phyloP scores from a whole-genome alignment of 2,797 vertebrate genomes.

The Enteromius paludinosus region DNA sequence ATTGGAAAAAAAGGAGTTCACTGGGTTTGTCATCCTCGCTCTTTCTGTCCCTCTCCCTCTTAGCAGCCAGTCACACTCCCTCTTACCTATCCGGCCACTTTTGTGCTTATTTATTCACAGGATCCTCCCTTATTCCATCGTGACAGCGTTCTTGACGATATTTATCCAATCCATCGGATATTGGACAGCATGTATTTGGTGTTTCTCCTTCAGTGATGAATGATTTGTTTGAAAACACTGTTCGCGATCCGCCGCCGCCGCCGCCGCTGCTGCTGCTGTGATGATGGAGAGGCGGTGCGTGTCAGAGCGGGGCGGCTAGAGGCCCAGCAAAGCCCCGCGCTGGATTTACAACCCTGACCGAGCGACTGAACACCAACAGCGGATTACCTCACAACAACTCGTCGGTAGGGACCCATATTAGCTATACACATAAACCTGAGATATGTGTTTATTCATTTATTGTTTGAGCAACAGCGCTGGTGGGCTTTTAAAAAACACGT shows the following conservation, averaged over 20 bases:
- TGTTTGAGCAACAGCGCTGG: background rate
- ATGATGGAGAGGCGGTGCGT: constrained; percentile 61
- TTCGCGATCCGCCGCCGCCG: constrained; percentile 27
- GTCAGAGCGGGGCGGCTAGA: constrained; percentile 58
- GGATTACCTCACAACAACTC: constrained; percentile 12
- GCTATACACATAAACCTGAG: background rate
- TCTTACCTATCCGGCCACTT: constrained; percentile 13
- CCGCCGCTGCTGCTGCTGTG: constrained; percentile 4
- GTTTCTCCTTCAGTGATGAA: constrained; percentile 39
- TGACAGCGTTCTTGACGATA: constrained; percentile 34
- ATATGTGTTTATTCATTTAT: background rate
- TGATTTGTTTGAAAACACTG: constrained; percentile 40
- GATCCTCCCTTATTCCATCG: background rate
- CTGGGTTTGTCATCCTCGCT: constrained; percentile 24
- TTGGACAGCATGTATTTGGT: constrained; percentile 21
- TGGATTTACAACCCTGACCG: constrained; percentile 21
- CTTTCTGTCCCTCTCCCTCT: constrained; percentile 13
- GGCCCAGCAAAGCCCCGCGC: constrained; percentile 55
- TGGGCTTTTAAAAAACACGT: background rate
- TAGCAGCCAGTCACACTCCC: constrained; percentile 1
- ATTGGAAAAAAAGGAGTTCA: constrained; percentile 14
- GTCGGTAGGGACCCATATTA: constrained; percentile 9
- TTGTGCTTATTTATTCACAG: constrained; percentile 23
- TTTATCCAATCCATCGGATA: background rate
- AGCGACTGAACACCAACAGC: constrained; percentile 19